A percentile compares a stretch with the other conserved stretches of the same genome.
Conservation (phyloP, 37 sponge, comb jelly and placozoan species). For the Dysidea cf. avara region DNA sequence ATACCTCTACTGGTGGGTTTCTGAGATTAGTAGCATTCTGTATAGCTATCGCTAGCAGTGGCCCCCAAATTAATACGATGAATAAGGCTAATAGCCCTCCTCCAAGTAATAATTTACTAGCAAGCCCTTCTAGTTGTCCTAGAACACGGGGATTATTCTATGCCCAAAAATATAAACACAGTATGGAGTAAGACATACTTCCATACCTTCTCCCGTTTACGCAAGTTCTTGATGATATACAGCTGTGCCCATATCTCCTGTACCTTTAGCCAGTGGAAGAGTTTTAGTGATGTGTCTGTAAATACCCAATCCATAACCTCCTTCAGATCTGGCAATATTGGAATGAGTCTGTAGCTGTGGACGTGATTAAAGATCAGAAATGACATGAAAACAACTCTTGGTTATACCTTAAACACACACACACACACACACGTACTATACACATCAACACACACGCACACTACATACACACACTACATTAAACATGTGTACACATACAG, state of each 20-base stretch:
- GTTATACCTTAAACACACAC: no score
- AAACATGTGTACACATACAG: no score
- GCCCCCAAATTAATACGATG: conserved; percentile 80
- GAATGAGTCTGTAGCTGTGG: conserved; percentile 69
- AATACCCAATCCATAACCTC: no score
- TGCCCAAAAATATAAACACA: no score
- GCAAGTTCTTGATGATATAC: conserved; percentile 50
- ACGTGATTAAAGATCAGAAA: no score
- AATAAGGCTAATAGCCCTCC: conserved; percentile 35
- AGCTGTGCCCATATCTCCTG: conserved; percentile 82
- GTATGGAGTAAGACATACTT: background rate
- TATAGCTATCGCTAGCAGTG: conserved; percentile 69
- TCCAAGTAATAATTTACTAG: conserved; percentile 64
- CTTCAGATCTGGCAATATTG: conserved; percentile 75
- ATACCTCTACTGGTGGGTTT: conserved; percentile 56
- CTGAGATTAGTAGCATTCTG: conserved; percentile 27
- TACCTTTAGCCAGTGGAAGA: conserved; percentile 77
- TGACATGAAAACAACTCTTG: background rate
- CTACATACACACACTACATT: no score
- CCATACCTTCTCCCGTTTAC: conserved; percentile 74
- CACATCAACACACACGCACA: no score
- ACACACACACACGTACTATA: no score
- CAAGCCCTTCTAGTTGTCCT: no score
- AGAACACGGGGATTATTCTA: no score
- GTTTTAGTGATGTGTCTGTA: conserved; percentile 60